Base-by-base conservation (phyloP, 1,140 invertebrate species). In the Limonius californicus region DNA sequence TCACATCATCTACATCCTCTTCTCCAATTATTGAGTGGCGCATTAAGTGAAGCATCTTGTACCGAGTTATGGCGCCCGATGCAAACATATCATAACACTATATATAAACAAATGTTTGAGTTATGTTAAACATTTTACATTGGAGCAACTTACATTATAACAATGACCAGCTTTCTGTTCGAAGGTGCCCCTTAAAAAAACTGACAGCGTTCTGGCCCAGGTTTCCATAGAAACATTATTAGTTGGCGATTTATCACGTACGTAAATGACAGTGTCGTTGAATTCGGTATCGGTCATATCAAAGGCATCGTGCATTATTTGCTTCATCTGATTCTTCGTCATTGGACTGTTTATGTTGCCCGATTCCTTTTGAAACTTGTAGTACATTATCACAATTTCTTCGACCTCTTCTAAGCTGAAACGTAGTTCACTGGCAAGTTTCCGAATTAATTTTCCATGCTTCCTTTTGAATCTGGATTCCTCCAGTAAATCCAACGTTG, bases 241-340 rank as follows among this genome's bases (percentile, higher is more conserved):
- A 56, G 84, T 82, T 9, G 81, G 83, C 32, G 85, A 84, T 69
- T 78, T 78, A 53, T 84, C 81, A 1, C 86, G 62, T 0, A 77
- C 77, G 0, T 79, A 78, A 75, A 86, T 85, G 1, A 87, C 78
- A 32, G 82, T 77, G 35, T 86, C 84, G 68, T 86, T 79, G 68
- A 87, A 76, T 11, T 86, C 78, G 64, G 90, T 86, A 66, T 91
- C 87, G 0, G 88, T 90, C 77, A 83, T 86, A 39, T 88, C 84
- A 39, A 94, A 85, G 8, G 82, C 82, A 3, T 82, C 82, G 65
- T 90, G 87, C 0, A 91, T 76, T 14, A 91, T 77, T 61, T 91
- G 87, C 42, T 86, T 78, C 70, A 92, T 89, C 54, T 75, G 74
- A 2, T 61, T 63, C 68, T 84, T 77, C 30, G 79, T 81, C 61